Percentiles rank a stretch among this genome's conserved stretches.
These are phyloP conservation scores for Camponotus floridanus DNA, from an alignment of 1,140 invertebrate species.

Conservation along the genomic window DNA sequence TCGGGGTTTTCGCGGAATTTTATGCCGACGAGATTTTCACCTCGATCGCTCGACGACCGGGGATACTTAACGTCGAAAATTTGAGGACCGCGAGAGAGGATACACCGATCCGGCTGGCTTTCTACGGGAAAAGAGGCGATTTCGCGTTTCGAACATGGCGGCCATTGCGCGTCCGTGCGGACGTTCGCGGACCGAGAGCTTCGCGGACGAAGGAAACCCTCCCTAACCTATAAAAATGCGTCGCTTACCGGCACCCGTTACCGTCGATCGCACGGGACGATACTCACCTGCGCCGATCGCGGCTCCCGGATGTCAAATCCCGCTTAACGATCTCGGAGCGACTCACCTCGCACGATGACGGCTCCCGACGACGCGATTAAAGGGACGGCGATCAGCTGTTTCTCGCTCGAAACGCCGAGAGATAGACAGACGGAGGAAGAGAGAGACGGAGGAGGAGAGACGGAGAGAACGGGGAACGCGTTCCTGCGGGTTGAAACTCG, in stretches of 20 bases:
- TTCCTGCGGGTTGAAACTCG: constrained; percentile 30
- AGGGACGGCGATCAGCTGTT: constrained; percentile 75
- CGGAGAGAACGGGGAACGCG: constrained; percentile 8
- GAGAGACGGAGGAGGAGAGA: constrained; percentile 35
- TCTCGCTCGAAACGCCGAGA: constrained; percentile 49
- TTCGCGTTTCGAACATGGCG: not conserved
- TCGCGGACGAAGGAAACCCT: constrained; percentile 50
- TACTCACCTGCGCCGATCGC: constrained; percentile 23
- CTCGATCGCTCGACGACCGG: too few species aligned
- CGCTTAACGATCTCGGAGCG: not conserved
- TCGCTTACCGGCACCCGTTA: constrained; percentile 33
- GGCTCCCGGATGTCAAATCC: constrained; percentile 1
- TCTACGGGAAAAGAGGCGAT: not conserved
- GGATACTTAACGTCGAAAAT: not conserved
- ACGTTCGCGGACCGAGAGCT: constrained; percentile 28
- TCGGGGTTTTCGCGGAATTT: too few species aligned
- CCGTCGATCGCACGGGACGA: constrained; percentile 5
- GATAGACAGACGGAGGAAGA: constrained; percentile 16
- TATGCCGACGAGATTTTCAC: too few species aligned
- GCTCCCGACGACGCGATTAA: constrained; percentile 64
- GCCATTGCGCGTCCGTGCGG: not conserved
- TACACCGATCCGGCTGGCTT: not conserved
- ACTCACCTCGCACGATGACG: constrained; percentile 53
- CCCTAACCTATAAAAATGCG: constrained; percentile 72
- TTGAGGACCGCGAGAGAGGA: not conserved